Evolutionary conservation across 1,140 invertebrate species (phyloP), one percentile per base, ranked within the genome.

Genomic region (Ceratoteleas bidentatus): DNA sequence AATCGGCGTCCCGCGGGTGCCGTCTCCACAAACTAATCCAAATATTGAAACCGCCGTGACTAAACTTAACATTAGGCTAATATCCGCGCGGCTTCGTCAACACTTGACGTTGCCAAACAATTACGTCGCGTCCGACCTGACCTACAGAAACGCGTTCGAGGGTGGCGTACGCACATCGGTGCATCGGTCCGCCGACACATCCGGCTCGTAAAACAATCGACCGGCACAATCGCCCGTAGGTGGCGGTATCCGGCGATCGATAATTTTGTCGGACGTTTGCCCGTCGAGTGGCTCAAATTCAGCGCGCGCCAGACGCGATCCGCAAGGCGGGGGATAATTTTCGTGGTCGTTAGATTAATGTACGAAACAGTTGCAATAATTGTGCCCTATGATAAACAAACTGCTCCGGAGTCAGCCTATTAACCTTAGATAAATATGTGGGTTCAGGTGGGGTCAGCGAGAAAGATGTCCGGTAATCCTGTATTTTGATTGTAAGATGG

Each of bases 171-270:
- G 54, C 36, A 34, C 50, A 8, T 56, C 32, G 24, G 40, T 58
- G 45, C 54, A 61, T 75, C 32, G 56, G 13, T 7, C 49, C 53
- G 40, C 54, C 49, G n/a, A 40, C 34, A 65, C 56, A 78, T 65
- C 60, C 66, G 16, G 53, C 65, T 64, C 45, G 75, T 52, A 78
- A 78, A 78, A 78, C 66, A 78, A 70, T 78, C 47, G 66, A 69
- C 38, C 52, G 32, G 13, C 24, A 62, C 15, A 76, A 76, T 66
- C 53, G 4, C 16, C 61, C 40, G 45, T 64, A 58, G 32, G 47
- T 65, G 50, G 56, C 50, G 49, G 47, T 38, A 34, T 61, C n/a
- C 11, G 49, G 38, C 24, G 36, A 62, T 80, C 62, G 52, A 66
- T 68, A 80, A 77, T 69, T 73, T 73, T 56, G 62, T 33, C 47